These are phyloP conservation scores for Colaptes auratus DNA, from an alignment of 2,113 vertebrate genomes.

Conservation along the genomic window DNA sequence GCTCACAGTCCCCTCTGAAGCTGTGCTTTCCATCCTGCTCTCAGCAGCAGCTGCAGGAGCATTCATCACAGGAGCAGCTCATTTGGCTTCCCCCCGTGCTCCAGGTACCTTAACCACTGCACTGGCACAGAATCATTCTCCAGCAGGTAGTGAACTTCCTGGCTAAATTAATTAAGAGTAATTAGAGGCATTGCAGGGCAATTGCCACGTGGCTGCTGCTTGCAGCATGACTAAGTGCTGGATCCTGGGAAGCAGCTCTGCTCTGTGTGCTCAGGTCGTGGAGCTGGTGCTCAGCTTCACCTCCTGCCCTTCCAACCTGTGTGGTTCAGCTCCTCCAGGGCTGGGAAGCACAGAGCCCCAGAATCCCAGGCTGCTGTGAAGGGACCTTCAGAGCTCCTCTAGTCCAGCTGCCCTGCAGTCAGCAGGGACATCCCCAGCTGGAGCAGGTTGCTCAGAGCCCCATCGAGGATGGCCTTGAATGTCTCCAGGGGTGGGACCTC, in stretches of 20 bases:
- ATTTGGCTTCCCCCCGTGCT: rapidly evolving
- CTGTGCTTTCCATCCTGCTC: neutral
- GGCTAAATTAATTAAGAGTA: constrained; percentile 6
- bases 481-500: too few relatives aligned
- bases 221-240: neutral
- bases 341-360: neutral
- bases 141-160: constrained; percentile 15
- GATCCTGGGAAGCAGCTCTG: neutral
- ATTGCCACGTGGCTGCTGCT: neutral
- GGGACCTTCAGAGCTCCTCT: too few relatives aligned
- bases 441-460: too few relatives aligned
- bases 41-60: neutral
- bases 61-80: neutral
- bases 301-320: neutral
- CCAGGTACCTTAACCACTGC: neutral
- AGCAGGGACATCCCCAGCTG: too few relatives aligned
- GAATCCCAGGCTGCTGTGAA: too few relatives aligned
- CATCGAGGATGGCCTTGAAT: too few relatives aligned
- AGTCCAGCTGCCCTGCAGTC: too few relatives aligned
- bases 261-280: neutral
- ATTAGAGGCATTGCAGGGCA: neutral
- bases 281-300: neutral
- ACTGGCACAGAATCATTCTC: neutral
- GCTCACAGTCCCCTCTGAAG: rapidly evolving
- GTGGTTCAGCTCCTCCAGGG: neutral